These are phyloP conservation scores for Bergia puertoricense DNA, from an alignment of 92 coral and sea anemone genomes.

Conservation along the genomic window DNA sequence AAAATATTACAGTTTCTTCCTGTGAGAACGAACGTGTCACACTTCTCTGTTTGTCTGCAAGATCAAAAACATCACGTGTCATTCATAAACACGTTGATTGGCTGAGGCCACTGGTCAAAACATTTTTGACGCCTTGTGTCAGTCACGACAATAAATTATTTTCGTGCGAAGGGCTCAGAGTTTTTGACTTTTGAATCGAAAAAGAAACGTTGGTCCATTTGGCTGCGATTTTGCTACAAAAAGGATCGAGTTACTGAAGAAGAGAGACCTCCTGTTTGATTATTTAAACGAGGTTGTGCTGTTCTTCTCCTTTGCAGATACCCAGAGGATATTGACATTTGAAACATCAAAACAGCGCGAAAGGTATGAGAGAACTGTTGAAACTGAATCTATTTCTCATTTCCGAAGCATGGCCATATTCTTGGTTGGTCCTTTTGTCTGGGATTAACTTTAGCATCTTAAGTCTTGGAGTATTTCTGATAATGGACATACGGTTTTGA, in stretches of 20 bases:
- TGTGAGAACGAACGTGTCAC: too few species aligned
- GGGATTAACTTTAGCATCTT: conserved; percentile 73
- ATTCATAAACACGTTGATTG: conserved; percentile 10
- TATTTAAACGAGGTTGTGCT: not conserved
- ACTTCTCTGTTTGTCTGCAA: too few species aligned
- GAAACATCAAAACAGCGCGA: not conserved
- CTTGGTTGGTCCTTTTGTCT: conserved; percentile 75
- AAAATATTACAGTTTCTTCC: too few species aligned
- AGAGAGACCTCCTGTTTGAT: not conserved
- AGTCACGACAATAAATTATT: conserved; percentile 27
- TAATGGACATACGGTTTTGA: conserved; percentile 76
- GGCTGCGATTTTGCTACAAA: not conserved
- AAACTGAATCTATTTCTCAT: conserved; percentile 82
- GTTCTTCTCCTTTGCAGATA: not conserved
- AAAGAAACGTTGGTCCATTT: not conserved
- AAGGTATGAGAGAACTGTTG: conserved; percentile 56
- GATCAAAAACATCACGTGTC: conserved; percentile 11
- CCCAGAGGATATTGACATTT: conserved; percentile 18
- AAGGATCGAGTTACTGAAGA: not conserved
- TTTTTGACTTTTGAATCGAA: not conserved
- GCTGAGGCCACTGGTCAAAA: conserved; percentile 2
- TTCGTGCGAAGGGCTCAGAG: not conserved
- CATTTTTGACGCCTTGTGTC: conserved; percentile 43
- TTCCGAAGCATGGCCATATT: conserved; percentile 77
- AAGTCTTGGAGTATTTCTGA: conserved; percentile 68